Base-by-base conservation (phyloP, 2,797 vertebrate species). In the Ciconia nigra region DNA sequence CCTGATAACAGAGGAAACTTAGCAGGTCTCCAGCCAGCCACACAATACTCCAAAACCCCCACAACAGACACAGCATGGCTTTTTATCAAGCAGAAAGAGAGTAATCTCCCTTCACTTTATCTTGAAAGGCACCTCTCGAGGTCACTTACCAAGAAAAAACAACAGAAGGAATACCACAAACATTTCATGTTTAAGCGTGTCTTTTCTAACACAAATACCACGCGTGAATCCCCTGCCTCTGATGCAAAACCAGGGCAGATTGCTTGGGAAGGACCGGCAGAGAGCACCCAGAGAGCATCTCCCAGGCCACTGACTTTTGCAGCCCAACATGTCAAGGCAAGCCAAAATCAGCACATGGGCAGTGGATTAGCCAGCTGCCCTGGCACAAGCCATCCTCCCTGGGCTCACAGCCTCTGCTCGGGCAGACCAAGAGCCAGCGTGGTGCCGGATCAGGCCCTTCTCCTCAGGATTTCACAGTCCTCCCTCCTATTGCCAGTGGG, bases 171-270 rank as follows among this genome's bases (percentile, higher is more conserved):
- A 5, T 6, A 15, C 28, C 49, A 67, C 63, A 49, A 83, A 66
- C 8, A 9, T 2, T 26, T 84, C 15, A 7, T 10, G 20, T 12
- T 49, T 22, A 46, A 29, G 18, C 3, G 1, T 28, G 58, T 9
- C 25, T 85, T 76, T 67, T 74, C 24, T 31, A 25, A 37, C 61
- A 63, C 1, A 58, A 78, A 66, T 5, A 29, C 22, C 57, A 8
- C 0, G 0, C 2, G 2, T 15, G 29, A 41, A 42, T 4, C 9
- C 73, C 39, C 73, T 55, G 24, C 29, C 80, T 57, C 67, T 46
- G 44, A 51, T 3, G 10, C 66, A 9, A 55, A 55, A 25, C 7
- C 6, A 4, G 20, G 15, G 9, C 5, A 2, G 19, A 51, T 8
- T 25, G 9, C 7, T 2, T 1, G 10, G 58, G 58, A 9, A 33